Conservation (phyloP, 2,113 vertebrate species). For the Rhynchomys soricoides region DNA sequence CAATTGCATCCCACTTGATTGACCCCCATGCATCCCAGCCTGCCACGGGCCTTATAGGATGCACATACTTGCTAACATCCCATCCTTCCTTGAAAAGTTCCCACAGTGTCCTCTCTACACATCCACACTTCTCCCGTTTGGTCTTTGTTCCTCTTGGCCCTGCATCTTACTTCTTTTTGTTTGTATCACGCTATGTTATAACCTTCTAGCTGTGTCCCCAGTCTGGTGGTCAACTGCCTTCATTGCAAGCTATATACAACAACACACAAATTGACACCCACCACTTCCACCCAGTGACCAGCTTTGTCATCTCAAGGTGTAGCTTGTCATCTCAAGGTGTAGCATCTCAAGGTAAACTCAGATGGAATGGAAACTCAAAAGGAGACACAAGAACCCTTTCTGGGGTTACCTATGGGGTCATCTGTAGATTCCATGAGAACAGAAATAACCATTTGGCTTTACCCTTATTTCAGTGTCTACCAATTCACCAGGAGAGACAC, state of each 20-base stretch:
- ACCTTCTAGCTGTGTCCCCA: not conserved
- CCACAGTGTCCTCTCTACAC: too few relatives aligned
- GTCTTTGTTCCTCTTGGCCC: not conserved
- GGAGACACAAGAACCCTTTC: not conserved
- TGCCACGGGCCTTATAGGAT: not conserved
- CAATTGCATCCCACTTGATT: rapidly evolving
- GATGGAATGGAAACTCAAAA: not conserved
- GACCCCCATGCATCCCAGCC: not conserved
- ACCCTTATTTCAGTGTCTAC: too few relatives aligned
- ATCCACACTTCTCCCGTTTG: too few relatives aligned
- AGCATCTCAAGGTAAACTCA: too few relatives aligned
- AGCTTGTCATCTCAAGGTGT: not conserved
- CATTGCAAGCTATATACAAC: not conserved
- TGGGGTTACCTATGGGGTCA: not conserved
- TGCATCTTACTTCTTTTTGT: not conserved
- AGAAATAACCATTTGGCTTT: not conserved
- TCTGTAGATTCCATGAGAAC: not conserved
- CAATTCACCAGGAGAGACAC: not conserved
- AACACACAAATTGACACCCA: not conserved
- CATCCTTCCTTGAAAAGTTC: not conserved
- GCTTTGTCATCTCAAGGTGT: not conserved
- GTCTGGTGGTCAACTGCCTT: not conserved
- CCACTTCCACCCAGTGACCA: not conserved
- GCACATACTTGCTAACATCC: rapidly evolving
- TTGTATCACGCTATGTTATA: not conserved